Evolutionary conservation across 2,797 vertebrate genomes (phyloP).

Genomic region (Sebastes minor): DNA sequence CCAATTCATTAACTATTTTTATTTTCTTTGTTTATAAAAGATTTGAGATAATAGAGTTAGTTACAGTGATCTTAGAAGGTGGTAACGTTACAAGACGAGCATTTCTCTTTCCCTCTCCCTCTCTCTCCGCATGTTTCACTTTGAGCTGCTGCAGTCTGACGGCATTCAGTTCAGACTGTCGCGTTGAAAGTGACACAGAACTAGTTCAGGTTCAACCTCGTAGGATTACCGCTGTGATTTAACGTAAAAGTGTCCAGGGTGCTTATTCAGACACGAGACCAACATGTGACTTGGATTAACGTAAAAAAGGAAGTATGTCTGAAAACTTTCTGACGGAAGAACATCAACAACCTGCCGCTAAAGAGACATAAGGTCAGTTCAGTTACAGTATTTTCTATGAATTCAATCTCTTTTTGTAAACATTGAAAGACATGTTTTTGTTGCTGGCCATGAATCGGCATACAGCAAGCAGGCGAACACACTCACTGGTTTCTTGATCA

Average conservation of each 20-base stretch:
- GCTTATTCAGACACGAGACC: too few species aligned
- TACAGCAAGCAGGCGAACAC: neutral
- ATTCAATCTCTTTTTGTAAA: neutral
- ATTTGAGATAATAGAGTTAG: too few species aligned
- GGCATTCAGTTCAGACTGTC: neutral
- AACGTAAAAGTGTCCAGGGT: neutral
- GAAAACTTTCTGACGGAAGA: neutral
- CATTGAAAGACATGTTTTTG: neutral
- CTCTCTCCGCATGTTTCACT: neutral
- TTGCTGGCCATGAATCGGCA: neutral
- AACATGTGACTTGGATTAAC: neutral
- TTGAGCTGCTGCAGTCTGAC: neutral
- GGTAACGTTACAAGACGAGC: neutral
- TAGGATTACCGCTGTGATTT: neutral
- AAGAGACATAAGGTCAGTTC: neutral
- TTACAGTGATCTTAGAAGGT: neutral
- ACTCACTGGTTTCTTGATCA: conserved; percentile 89
- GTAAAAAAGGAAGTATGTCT: neutral
- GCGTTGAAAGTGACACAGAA: neutral
- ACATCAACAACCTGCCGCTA: neutral
- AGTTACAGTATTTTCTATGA: neutral
- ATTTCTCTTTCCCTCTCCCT: neutral
- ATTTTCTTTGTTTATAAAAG: too few species aligned
- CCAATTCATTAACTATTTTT: accelerated
- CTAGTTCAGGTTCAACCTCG: neutral